Percentiles rank a stretch among this genome's conserved stretches.
Conservation (phyloP, 2,797 vertebrate species). For the Sebastolobus alascanus region DNA sequence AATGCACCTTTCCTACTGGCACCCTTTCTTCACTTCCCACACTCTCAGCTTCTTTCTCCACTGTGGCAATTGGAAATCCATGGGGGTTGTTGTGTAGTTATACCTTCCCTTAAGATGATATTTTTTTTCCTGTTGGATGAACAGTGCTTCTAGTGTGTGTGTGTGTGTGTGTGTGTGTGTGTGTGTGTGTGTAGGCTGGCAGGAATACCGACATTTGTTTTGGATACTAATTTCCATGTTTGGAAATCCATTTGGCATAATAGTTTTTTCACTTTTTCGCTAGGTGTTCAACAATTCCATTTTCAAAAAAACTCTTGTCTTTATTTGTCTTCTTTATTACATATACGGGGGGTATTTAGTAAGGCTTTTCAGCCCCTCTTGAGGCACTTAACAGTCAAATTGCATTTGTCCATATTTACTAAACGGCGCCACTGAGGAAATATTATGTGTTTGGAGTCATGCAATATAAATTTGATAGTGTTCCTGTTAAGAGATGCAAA, state of each 20-base stretch:
- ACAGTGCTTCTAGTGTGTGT: conserved; percentile 24
- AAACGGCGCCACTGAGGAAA: neutral
- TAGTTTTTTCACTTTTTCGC: neutral
- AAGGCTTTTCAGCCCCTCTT: neutral
- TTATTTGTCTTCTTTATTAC: conserved; percentile 8
- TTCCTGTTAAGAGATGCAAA: conserved; percentile 3
- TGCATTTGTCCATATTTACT: neutral
- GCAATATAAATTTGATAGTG: neutral
- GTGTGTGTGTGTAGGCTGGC: conserved; percentile 1
- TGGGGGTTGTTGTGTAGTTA: conserved; percentile 69
- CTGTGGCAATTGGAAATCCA: conserved; percentile 77
- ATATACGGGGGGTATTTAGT: neutral
- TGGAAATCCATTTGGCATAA: conserved; percentile 2
- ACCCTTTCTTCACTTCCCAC: conserved; percentile 69
- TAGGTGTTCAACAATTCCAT: neutral
- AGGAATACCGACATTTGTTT: conserved; percentile 10
- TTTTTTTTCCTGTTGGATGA: conserved; percentile 58
- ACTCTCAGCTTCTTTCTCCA: conserved; percentile 65
- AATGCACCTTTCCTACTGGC: conserved; percentile 66
- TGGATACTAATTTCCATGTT: conserved; percentile 11
- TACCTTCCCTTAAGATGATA: conserved; percentile 58
- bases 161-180: conserved; percentile 24
- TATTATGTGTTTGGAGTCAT: neutral
- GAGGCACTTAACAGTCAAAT: neutral
- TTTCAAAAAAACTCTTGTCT: neutral